Percentiles rank a stretch among this genome's conserved stretches.
Evolutionary conservation across 2,113 vertebrate species (phyloP).

Genomic region (Antennarius striatus): DNA sequence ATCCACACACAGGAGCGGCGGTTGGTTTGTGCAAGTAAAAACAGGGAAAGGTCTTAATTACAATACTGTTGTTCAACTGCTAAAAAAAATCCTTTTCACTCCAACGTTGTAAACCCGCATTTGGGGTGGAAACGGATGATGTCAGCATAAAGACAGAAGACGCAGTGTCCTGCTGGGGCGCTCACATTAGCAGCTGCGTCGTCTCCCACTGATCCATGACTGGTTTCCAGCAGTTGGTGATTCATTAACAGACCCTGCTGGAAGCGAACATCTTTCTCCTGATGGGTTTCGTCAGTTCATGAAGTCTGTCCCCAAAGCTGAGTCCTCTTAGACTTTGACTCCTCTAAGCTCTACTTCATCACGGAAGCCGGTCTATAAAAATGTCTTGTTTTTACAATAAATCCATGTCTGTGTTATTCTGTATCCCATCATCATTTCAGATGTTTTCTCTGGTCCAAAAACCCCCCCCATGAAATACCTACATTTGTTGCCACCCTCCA

Average conservation of each 20-base stretch:
- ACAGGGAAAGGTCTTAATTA: too few species aligned
- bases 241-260: conserved; percentile 60
- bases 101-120: neutral
- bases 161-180: conserved; percentile 17
- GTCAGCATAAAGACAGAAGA: conserved; percentile 38
- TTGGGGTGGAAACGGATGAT: conserved; percentile 22
- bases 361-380: too few species aligned
- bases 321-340: neutral
- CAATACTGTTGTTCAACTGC: too few species aligned
- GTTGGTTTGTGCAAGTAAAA: too few species aligned
- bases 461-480: too few species aligned
- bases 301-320: neutral
- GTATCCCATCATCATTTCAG: neutral
- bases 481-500: too few species aligned
- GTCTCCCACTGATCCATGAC: conserved; percentile 40
- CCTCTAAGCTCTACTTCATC: conserved; percentile 25
- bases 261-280: conserved; percentile 19
- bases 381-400: too few species aligned
- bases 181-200: conserved; percentile 29
- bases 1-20: too few species aligned
- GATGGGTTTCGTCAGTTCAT: conserved; percentile 8
- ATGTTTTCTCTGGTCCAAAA: too few species aligned
- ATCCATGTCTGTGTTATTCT: too few species aligned
- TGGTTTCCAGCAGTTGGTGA: conserved; percentile 50
- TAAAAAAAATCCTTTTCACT: too few species aligned